Evolutionary conservation across 2,888 invertebrate genomes (phyloP).

Genomic region (Polymixis lichenea): DNA sequence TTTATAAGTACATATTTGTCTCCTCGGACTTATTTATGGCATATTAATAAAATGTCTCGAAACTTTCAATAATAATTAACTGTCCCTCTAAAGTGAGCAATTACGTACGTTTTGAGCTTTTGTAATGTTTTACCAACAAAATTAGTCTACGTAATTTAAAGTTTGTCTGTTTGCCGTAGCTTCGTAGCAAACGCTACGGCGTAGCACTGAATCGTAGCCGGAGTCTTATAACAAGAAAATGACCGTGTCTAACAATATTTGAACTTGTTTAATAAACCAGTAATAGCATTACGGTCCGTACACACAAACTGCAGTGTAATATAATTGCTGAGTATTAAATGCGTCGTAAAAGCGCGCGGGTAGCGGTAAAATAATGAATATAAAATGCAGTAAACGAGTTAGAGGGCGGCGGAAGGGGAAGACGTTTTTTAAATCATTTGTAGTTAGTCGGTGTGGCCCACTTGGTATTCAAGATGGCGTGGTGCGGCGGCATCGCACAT

Average conservation of each 20-base stretch:
- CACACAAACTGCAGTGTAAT: conserved; percentile 64
- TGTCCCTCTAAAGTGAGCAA: conserved; percentile 5
- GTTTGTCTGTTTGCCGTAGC: conserved; percentile 41
- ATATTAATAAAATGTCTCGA: conserved; percentile 33
- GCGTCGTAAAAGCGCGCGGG: conserved; percentile 73
- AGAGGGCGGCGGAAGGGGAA: conserved; percentile 64
- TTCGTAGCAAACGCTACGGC: conserved; percentile 65
- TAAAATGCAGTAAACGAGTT: conserved; percentile 82
- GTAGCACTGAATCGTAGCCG: conserved; percentile 56
- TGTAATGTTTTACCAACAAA: conserved; percentile 25
- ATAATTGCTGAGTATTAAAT: conserved; percentile 71
- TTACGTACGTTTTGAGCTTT: conserved; percentile 9
- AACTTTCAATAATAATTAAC: conserved; percentile 35
- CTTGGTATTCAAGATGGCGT: conserved; percentile 82
- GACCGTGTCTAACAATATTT: conserved; percentile 56
- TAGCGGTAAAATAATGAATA: conserved; percentile 79
- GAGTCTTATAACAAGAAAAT: conserved; percentile 42
- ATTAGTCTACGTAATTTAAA: conserved; percentile 37
- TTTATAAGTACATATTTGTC: conserved; percentile 20
- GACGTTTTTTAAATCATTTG: conserved; percentile 83
- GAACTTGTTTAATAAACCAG: conserved; percentile 64
- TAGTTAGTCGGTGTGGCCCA: conserved; percentile 75
- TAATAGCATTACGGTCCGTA: conserved; percentile 58
- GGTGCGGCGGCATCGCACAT: conserved; percentile 77
- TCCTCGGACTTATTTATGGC: conserved; percentile 13